Conservation (phyloP, 2,797 vertebrate genomes). For the Nasua narica region DNA sequence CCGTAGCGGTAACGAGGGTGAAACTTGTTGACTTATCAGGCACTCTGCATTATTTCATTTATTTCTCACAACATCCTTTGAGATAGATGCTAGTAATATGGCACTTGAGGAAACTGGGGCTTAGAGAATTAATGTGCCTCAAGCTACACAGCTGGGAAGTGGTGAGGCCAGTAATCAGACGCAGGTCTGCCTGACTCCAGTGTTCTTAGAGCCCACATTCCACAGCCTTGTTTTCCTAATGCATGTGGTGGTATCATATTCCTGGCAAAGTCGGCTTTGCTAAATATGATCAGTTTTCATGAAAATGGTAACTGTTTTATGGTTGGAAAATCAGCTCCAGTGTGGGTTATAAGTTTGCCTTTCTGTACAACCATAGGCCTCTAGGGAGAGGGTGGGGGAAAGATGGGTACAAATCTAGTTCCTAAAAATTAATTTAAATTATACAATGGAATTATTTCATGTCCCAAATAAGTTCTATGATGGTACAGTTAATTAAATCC, state of each 20-base stretch:
- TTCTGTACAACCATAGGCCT: not conserved
- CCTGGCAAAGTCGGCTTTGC: not conserved
- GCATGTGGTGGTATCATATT: not conserved
- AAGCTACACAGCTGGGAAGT: not conserved
- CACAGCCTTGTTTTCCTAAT: not conserved
- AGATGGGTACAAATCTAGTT: not conserved
- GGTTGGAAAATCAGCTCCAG: not conserved
- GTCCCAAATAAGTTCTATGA: constrained; percentile 15
- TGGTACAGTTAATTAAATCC: not conserved
- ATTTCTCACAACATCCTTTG: not conserved
- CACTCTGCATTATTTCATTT: not conserved
- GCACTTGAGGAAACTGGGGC: not conserved
- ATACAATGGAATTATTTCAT: not conserved
- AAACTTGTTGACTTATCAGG: not conserved
- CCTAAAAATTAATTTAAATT: constrained; percentile 15
- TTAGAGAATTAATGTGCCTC: constrained; percentile 47
- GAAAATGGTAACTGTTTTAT: not conserved
- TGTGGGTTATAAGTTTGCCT: not conserved
- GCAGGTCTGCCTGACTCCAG: not conserved
- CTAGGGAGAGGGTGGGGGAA: not conserved
- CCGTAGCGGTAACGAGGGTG: not conserved
- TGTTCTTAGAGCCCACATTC: not conserved
- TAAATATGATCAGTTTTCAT: not conserved
- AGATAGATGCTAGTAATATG: not conserved
- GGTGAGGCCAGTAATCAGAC: not conserved